These are phyloP conservation scores for Lamellibrachia columna DNA, from an alignment of 2,888 invertebrate genomes.

Conservation along the genomic window DNA sequence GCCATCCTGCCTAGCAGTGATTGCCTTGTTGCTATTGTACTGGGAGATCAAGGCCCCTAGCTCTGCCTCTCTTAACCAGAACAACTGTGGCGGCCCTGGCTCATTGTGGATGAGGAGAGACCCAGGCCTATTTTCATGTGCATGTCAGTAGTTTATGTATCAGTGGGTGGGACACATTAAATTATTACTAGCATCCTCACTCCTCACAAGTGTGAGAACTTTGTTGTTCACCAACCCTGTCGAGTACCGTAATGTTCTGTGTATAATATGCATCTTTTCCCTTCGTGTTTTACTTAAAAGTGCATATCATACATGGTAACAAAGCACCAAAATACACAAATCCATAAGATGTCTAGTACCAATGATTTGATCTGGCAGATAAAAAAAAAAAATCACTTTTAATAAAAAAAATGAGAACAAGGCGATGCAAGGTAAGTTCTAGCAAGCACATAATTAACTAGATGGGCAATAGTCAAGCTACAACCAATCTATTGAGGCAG, in stretches of 20 bases:
- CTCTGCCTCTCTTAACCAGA: neutral
- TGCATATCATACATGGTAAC: too few relatives aligned
- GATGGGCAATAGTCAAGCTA: too few relatives aligned
- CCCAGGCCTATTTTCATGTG: neutral
- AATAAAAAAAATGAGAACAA: too few relatives aligned
- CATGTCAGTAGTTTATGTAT: neutral
- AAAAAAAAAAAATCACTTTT: too few relatives aligned
- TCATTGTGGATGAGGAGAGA: neutral
- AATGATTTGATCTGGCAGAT: too few relatives aligned
- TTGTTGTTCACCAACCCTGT: neutral
- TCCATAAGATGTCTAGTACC: too few relatives aligned
- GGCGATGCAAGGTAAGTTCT: too few relatives aligned
- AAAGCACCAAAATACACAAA: too few relatives aligned
- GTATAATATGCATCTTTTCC: too few relatives aligned
- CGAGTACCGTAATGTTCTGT: neutral
- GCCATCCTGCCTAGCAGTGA: neutral
- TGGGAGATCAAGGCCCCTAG: neutral
- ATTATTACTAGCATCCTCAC: neutral
- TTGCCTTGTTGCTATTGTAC: neutral
- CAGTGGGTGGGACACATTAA: neutral
- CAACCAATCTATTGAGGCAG: too few relatives aligned
- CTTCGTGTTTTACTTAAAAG: too few relatives aligned
- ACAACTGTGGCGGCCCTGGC: neutral
- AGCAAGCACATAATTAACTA: too few relatives aligned
- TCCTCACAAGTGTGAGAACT: neutral